Conservation (phyloP, 2,797 vertebrate species). For the Schizopygopsis pylzovi region DNA sequence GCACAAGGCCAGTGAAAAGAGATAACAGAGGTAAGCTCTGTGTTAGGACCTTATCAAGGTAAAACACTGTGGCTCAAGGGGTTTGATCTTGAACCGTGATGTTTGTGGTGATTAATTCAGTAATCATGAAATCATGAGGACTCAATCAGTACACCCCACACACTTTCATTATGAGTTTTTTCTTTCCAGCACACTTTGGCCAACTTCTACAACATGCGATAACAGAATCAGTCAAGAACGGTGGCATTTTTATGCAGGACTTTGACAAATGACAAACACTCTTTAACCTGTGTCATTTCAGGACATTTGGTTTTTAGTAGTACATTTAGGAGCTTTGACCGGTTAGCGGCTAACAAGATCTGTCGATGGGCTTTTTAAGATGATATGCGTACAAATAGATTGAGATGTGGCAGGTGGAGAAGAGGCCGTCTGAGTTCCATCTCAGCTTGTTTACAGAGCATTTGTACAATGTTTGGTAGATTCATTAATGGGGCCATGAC, state of each 20-base stretch:
- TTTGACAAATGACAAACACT: neutral
- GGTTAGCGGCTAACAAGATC: neutral
- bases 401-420: neutral
- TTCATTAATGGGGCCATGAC: neutral
- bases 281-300: slow-evolving; percentile 3
- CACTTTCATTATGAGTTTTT: neutral
- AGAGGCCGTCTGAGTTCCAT: neutral
- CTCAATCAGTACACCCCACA: neutral
- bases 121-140: neutral
- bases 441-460: neutral
- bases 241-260: neutral
- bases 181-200: neutral
- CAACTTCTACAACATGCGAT: neutral
- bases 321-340: slow-evolving; percentile 1
- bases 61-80: neutral
- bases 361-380: neutral
- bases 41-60: neutral
- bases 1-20: neutral
- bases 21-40: neutral
- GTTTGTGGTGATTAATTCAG: neutral
- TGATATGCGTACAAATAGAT: neutral
- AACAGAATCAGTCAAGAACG: neutral
- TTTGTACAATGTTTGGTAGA: slow-evolving; percentile 4
- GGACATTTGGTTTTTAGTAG: slow-evolving; percentile 2
- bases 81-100: slow-evolving; percentile 25